phyloP scores from a whole-genome alignment of 2,797 vertebrate genomes.

The Pseudomugil tenellus region DNA sequence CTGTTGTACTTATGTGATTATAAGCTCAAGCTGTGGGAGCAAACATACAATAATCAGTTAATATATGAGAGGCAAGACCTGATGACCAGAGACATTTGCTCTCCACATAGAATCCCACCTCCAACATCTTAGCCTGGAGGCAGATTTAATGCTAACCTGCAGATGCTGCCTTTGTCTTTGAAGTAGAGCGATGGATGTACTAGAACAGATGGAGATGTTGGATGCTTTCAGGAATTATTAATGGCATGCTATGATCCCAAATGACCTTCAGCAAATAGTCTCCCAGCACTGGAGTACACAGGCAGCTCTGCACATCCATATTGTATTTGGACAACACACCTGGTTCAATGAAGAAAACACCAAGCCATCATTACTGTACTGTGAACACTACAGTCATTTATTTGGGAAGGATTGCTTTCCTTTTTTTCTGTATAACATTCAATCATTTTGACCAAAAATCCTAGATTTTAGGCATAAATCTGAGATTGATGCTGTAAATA shows the following conservation, averaged over 20 bases:
- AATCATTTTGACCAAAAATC: conserved; percentile 68
- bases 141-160: conserved; percentile 72
- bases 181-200: conserved; percentile 72
- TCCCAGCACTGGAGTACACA: conserved; percentile 70
- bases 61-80: conserved; percentile 50
- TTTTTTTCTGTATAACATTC: conserved; percentile 48
- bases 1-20: conserved; percentile 32
- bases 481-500: conserved; percentile 72
- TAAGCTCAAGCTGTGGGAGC: conserved; percentile 41
- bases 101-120: conserved; percentile 66
- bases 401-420: conserved; percentile 48
- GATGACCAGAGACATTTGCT: conserved; percentile 58
- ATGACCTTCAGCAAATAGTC: conserved; percentile 84
- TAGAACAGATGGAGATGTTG: conserved; percentile 82
- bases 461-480: conserved; percentile 76
- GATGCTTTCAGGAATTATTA: conserved; percentile 85
- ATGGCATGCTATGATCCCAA: conserved; percentile 83
- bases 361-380: conserved; percentile 66
- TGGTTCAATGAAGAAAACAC: conserved; percentile 72
- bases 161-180: conserved; percentile 78
- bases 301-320: conserved; percentile 73
- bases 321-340: conserved; percentile 81
- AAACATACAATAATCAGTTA: conserved; percentile 59
- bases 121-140: conserved; percentile 65
- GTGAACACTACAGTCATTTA: conserved; percentile 56